Evolutionary conservation across 2,888 invertebrate species (phyloP).

Genomic region (Leucoma salicis): DNA sequence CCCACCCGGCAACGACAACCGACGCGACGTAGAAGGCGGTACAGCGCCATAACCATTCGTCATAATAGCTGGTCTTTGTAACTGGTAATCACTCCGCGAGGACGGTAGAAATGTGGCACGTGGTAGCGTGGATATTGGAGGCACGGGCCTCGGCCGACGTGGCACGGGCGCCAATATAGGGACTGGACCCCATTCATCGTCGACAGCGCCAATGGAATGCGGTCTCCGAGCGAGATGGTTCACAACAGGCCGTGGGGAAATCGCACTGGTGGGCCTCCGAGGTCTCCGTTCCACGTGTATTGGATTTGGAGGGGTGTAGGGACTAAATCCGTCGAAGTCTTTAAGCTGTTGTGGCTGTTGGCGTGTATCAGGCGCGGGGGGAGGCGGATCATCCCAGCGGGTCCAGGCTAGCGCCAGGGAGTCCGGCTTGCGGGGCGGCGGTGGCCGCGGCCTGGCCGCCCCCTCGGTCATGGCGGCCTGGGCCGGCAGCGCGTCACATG

Average conservation of each 20-base stretch:
- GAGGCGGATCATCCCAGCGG: conserved; percentile 76
- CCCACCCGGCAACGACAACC: conserved; percentile 81
- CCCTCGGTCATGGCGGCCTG: conserved; percentile 71
- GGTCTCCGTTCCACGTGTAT: conserved; percentile 52
- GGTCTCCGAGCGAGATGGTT: conserved; percentile 74
- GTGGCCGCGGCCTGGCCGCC: conserved; percentile 75
- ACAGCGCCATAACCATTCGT: conserved; percentile 76
- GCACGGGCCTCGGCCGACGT: conserved; percentile 75
- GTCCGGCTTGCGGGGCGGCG: conserved; percentile 78
- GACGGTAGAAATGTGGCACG: conserved; percentile 80
- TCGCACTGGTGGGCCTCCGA: conserved; percentile 80
- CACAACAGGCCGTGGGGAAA: conserved; percentile 61
- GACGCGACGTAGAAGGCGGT: conserved; percentile 74
- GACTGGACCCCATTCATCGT: conserved; percentile 70
- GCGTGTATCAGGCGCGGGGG: conserved; percentile 66
- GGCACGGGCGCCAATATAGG: conserved; percentile 81
- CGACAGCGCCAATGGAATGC: conserved; percentile 83
- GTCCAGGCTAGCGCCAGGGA: conserved; percentile 65
- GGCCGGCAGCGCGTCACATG: conserved; percentile 56
- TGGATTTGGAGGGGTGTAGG: conserved; percentile 80
- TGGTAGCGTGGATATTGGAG: conserved; percentile 72
- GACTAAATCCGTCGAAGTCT: conserved; percentile 75
- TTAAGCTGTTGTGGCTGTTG: conserved; percentile 43
- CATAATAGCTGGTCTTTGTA: conserved; percentile 79
- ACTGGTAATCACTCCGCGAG: conserved; percentile 84